These are phyloP conservation scores for Varanus komodoensis DNA, from an alignment of 2,113 vertebrate species.

Conservation along the genomic window DNA sequence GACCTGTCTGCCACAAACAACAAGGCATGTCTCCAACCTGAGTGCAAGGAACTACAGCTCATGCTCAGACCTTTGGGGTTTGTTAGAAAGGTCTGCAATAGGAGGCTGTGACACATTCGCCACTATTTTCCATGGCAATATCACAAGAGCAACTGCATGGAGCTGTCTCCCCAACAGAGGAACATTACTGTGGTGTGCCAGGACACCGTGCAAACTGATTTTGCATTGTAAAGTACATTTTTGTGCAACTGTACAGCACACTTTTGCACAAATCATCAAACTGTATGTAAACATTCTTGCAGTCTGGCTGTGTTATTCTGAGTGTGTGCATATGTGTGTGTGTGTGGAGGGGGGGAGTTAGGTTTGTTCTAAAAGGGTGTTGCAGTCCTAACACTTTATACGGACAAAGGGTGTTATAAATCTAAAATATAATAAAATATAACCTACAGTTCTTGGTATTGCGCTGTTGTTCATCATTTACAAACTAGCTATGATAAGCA, in stretches of 20 bases:
- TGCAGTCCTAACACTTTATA: not conserved
- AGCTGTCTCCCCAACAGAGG: not conserved
- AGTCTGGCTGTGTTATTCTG: not conserved
- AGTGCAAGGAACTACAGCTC: not conserved
- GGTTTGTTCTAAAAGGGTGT: not conserved
- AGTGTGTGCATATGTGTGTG: too few species aligned
- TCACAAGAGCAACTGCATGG: not conserved
- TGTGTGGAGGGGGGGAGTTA: too few species aligned
- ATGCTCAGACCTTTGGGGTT: not conserved
- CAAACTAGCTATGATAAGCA: conserved; percentile 21
- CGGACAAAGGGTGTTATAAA: conserved; percentile 39
- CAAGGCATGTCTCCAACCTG: not conserved
- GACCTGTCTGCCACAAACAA: not conserved
- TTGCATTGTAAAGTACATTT: not conserved
- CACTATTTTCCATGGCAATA: not conserved
- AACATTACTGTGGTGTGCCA: not conserved
- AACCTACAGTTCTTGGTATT: not conserved
- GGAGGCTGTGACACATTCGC: not conserved
- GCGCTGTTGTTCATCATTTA: not conserved
- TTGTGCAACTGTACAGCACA: too few species aligned
- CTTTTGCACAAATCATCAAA: not conserved
- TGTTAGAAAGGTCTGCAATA: too few species aligned
- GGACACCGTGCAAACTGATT: not conserved
- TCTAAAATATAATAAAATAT: conserved; percentile 17
- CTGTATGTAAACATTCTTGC: not conserved